Evolutionary conservation across 2,888 invertebrate species (phyloP), one percentile per base, ranked within the genome.

Genomic region (Ormyrus nitidulus): DNA sequence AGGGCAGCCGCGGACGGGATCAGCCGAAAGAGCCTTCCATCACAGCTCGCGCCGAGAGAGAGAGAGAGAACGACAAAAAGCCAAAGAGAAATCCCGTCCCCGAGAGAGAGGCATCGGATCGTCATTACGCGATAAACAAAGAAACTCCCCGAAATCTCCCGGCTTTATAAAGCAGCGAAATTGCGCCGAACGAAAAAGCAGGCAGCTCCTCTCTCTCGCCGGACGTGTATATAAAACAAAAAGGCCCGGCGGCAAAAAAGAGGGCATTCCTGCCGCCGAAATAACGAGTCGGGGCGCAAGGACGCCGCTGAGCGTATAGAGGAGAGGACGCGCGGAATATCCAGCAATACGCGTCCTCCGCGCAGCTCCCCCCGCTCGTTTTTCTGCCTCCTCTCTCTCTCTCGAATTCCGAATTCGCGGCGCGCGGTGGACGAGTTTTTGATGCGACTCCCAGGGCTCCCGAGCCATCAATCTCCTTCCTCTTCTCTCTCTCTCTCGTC

Each of bases 381-480:
- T 59, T 66, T 75, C 66, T 59, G 19, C 59, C 59, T 7, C 13
- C 66, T 51, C 53, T 61, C 51, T 48, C 44, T 34, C 62, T 58
- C 77, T 51, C 54, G 71, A 59, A 81, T 78, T 81, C 73, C 62
- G 61, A 74, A 81, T 81, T 74, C 74, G 77, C 77, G 72, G 71
- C 70, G 70, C 77, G 69, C 72, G 59, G 44, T 19, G 62, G 76
- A 79, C 74, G 75, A 75, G 79, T 72, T 80, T 80, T 80, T 80
- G 71, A 80, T 72, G 59, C 75, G 68, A 19, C 79, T 64, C 71
- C 75, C 80, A 66, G 34, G 62, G 19, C 44, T 73, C 13, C 44
- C 66, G 65, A 49, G 74, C 81, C 48, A 81, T 81, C 81, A 81
- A 81, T 77, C 81, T 77, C 70, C 49, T 59, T 73, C 48, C 13